These are phyloP conservation scores for Pycnomerus fuliginosus DNA, from an alignment of 2,888 invertebrate genomes.

Conservation along the genomic window DNA sequence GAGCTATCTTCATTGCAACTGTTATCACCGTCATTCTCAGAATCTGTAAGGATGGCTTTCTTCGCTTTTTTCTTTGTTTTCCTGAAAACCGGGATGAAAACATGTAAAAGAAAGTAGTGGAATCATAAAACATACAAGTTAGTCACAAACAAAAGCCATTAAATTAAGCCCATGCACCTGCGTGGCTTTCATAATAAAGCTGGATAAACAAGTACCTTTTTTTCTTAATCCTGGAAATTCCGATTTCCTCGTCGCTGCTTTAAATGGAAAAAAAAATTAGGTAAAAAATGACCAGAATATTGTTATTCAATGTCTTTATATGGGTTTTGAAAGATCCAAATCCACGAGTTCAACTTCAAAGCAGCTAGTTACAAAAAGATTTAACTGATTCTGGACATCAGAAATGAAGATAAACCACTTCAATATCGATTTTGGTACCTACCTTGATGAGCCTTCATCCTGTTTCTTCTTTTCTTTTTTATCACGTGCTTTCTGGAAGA, in stretches of 20 bases:
- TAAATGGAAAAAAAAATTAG: not conserved
- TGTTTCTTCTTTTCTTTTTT: slow-evolving; percentile 27
- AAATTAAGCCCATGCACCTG: too few relatives aligned
- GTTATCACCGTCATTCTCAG: slow-evolving; percentile 32
- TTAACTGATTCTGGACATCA: not conserved
- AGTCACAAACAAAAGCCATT: too few relatives aligned
- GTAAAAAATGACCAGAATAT: not conserved
- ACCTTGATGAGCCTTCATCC: slow-evolving; percentile 4
- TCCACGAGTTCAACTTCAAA: slow-evolving; percentile 10
- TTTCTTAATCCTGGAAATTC: too few relatives aligned
- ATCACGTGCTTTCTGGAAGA: slow-evolving; percentile 27
- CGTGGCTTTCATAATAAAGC: too few relatives aligned
- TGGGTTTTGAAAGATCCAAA: too few relatives aligned
- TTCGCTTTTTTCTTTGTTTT: slow-evolving; percentile 28
- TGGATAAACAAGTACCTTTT: too few relatives aligned
- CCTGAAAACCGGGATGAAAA: slow-evolving; percentile 18
- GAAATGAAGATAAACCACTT: not conserved
- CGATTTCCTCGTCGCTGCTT: too few relatives aligned
- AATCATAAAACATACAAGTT: too few relatives aligned
- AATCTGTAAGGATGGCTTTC: slow-evolving; percentile 36
- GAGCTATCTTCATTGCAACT: slow-evolving; percentile 17
- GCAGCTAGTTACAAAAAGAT: slow-evolving; percentile 1
- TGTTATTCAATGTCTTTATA: not conserved
- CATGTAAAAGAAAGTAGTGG: slow-evolving; percentile 3
- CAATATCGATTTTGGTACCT: not conserved